Evolutionary conservation across 2,797 vertebrate genomes (phyloP).

Genomic region (Acipenser ruthenus): DNA sequence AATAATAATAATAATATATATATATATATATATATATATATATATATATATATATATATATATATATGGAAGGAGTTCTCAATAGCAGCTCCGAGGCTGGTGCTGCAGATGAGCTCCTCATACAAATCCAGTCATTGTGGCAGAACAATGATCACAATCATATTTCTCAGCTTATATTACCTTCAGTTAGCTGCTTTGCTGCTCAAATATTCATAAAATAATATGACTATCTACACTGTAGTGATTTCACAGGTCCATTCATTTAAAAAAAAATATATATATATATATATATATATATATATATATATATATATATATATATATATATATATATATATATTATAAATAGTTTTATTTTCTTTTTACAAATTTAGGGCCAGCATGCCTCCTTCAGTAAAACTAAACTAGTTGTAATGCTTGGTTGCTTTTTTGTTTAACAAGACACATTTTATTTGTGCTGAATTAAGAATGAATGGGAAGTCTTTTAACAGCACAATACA

Average conservation of each 20-base stretch:
- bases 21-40: no score
- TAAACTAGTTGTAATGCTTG: no score
- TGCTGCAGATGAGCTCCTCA: conserved; percentile 36
- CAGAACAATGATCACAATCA: conserved; percentile 40
- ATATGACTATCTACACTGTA: no score
- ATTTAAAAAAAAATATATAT: not conserved
- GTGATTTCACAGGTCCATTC: no score
- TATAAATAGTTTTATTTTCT: not conserved
- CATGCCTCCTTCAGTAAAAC: no score
- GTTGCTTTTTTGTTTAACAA: not conserved
- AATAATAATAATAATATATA: no score
- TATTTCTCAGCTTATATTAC: conserved; percentile 51
- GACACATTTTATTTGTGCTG: not conserved
- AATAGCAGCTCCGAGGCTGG: conserved; percentile 37
- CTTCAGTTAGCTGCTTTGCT: conserved; percentile 23
- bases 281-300: not conserved
- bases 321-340: no score
- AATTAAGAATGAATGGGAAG: not conserved
- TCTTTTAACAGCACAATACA: not conserved
- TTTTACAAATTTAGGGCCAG: not conserved
- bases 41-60: no score
- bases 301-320: no score
- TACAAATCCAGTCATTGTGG: conserved; percentile 38
- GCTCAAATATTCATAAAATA: not conserved
- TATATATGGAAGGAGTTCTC: conserved; percentile 40